These are phyloP conservation scores for Hydrozoanthus tunicans DNA, from an alignment of 64 coral and sea anemone genomes.

Conservation along the genomic window DNA sequence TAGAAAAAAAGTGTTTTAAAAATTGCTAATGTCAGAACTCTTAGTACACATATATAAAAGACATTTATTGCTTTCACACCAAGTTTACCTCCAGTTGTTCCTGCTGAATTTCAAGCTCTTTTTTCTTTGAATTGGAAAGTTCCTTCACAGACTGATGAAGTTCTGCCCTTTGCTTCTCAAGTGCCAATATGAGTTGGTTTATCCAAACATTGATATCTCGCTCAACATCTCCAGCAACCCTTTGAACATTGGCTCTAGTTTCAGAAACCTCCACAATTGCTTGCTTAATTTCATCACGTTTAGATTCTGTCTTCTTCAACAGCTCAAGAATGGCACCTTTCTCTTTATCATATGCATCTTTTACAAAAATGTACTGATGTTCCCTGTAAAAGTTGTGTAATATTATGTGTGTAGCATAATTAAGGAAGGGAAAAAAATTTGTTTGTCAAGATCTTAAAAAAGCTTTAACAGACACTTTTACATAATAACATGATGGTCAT, in stretches of 20 bases:
- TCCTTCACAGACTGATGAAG: constrained; percentile 4
- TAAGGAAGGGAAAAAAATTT: too few relatives aligned
- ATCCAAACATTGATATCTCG: constrained; percentile 18
- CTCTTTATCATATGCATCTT: constrained; percentile 34
- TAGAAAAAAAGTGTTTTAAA: too few relatives aligned
- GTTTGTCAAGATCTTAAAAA: too few relatives aligned
- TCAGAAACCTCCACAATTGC: constrained; percentile 2
- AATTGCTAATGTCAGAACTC: too few relatives aligned
- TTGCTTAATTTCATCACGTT: constrained; percentile 9
- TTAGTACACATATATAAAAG: too few relatives aligned
- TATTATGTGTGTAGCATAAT: too few relatives aligned
- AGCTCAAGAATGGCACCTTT: constrained; percentile 11
- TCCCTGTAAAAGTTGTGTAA: background rate
- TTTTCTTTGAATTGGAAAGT: background rate
- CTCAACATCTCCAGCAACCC: background rate
- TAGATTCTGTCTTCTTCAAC: constrained; percentile 32
- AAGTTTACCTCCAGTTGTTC: constrained; percentile 31
- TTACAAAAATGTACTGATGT: constrained; percentile 28
- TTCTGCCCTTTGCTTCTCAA: background rate
- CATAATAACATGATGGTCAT: too few relatives aligned
- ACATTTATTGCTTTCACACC: background rate
- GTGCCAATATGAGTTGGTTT: background rate
- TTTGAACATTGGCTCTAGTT: background rate
- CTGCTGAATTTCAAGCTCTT: constrained; percentile 46
- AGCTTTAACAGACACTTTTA: too few relatives aligned